These are phyloP conservation scores for Luehdorfia chinensis DNA, from an alignment of 1,140 invertebrate species.

Conservation along the genomic window DNA sequence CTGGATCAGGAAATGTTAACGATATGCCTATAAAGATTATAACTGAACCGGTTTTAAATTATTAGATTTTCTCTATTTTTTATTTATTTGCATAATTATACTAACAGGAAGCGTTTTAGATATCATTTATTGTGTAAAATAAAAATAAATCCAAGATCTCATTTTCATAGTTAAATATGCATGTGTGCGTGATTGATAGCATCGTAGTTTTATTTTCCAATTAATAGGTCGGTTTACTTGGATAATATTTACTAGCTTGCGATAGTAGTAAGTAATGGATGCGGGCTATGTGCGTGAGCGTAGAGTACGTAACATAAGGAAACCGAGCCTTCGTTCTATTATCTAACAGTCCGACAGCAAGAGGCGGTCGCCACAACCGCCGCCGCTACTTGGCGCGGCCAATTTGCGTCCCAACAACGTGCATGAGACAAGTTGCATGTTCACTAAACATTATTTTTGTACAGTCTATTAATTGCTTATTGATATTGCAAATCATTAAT, in stretches of 20 bases:
- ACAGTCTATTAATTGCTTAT: neutral
- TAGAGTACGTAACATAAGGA: conserved; percentile 57
- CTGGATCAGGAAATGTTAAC: conserved; percentile 47
- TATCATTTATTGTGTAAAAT: too few species aligned
- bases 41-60: conserved; percentile 26
- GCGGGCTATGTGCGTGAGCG: conserved; percentile 29
- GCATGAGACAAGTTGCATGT: conserved; percentile 4
- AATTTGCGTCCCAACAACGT: too few species aligned
- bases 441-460: neutral
- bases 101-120: too few species aligned
- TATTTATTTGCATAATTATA: neutral
- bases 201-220: too few species aligned
- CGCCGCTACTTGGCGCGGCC: neutral
- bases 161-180: too few species aligned
- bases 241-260: conserved; percentile 29
- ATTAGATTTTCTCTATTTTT: conserved; percentile 13
- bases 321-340: conserved; percentile 49
- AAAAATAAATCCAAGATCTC: too few species aligned
- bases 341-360: conserved; percentile 46
- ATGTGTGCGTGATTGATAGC: too few species aligned
- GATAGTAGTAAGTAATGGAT: conserved; percentile 32
- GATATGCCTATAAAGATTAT: conserved; percentile 37
- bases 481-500: neutral
- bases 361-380: conserved; percentile 16
- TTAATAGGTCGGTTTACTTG: conserved; percentile 19